Conservation (phyloP, 1,140 invertebrate species). For the Pseudobourletiella spinata region DNA sequence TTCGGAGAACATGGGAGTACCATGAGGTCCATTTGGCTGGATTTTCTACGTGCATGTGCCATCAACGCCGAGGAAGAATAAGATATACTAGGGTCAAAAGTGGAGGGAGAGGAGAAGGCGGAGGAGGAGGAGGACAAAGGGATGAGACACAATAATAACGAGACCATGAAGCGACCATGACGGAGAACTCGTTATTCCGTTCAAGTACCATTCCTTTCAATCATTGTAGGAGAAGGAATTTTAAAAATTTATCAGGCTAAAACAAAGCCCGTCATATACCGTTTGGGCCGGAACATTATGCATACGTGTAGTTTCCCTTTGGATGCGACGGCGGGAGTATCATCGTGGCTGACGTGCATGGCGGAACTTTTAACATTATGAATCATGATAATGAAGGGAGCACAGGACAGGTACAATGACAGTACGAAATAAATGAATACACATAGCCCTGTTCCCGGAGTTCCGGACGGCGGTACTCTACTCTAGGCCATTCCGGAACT, state of each 20-base stretch:
- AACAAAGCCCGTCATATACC: not conserved
- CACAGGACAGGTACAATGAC: not conserved
- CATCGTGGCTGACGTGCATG: not conserved
- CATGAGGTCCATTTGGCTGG: too few relatives aligned
- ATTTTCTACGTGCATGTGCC: too few relatives aligned
- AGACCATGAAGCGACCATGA: too few relatives aligned
- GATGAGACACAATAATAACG: not conserved
- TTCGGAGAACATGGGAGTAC: too few relatives aligned
- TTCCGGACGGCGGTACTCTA: too few relatives aligned
- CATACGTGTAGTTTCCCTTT: not conserved
- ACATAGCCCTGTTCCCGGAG: too few relatives aligned
- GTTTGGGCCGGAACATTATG: not conserved
- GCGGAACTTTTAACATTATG: not conserved
- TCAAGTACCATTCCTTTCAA: not conserved
- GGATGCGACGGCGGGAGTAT: too few relatives aligned
- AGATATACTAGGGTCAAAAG: too few relatives aligned
- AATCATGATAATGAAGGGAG: not conserved
- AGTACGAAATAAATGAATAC: not conserved
- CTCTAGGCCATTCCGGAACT: too few relatives aligned
- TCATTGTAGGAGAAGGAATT: not conserved
- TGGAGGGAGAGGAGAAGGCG: not conserved
- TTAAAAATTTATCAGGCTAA: not conserved
- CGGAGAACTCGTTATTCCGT: too few relatives aligned
- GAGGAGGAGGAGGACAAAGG: not conserved
- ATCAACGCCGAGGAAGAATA: too few relatives aligned